Evolutionary conservation across 2,888 invertebrate genomes (phyloP), one percentile per base, ranked within the genome.

Genomic region (Cosmia pyralina): DNA sequence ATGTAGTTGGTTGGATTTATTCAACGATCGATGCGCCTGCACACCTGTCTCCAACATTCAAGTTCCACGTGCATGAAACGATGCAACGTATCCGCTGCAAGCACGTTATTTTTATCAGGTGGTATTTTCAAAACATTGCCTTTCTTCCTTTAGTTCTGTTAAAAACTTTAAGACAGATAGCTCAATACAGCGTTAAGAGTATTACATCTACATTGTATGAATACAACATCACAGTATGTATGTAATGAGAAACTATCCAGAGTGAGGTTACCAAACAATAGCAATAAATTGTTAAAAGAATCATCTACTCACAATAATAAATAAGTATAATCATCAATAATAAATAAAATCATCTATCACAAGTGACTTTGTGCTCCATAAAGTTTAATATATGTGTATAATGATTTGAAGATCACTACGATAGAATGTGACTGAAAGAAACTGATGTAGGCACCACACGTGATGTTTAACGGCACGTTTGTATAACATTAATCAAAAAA

Each of bases 231-330:
- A 66, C 55, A 79, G 66, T 65, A 28, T 3, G 28, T 28, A 69
- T 80, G 84, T 84, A 73, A 88, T 87, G 85, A 86, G 86, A 85
- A 88, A 87, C 87, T 83, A 79, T 77, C 73, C 73, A 83, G 79
- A 85, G 82, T 78, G 81, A 84, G 66, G 83, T 85, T 86, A 82
- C 82, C 68, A 87, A 88, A 91, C 90, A 90, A 90, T 88, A 82
- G 87, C 87, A 82, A 89, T 28, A 28, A 28, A 28, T 88, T 89
- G 89, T 91, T 88, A 82, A 83, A 86, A 82, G 70, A 77, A 84
- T 77, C 69, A 70, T 82, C 85, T 77, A 79, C n/a, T n/a, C n/a
- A n/a, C n/a, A n/a, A n/a, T n/a, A n/a, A n/a, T n/a, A n/a, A n/a
- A n/a, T n/a, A n/a, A n/a, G n/a, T n/a, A n/a, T n/a, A n/a, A n/a